These are phyloP conservation scores for Zonotrichia albicollis DNA, from an alignment of 2,797 vertebrate species.

Conservation along the genomic window DNA sequence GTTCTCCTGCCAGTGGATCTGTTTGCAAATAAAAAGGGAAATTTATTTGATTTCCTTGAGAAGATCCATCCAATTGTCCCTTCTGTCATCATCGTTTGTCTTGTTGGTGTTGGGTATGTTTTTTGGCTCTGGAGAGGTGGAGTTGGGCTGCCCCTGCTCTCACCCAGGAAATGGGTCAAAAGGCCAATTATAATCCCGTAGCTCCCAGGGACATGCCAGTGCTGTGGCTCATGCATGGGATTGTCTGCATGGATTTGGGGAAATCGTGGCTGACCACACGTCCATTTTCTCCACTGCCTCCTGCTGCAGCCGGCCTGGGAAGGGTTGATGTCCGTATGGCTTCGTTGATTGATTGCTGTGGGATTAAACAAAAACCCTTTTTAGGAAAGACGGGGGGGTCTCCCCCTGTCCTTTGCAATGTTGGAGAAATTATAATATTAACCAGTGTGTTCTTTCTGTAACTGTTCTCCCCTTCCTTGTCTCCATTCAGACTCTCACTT, in stretches of 20 bases:
- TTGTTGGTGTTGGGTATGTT: constrained; percentile 65
- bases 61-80: constrained; percentile 74
- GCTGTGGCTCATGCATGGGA: constrained; percentile 98
- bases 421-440: constrained; percentile 26
- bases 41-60: constrained; percentile 72
- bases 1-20: constrained; percentile 72
- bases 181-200: constrained; percentile 91
- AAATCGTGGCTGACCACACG: constrained; percentile 97
- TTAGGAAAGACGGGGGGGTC: constrained; percentile 80
- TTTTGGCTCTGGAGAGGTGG: constrained; percentile 82
- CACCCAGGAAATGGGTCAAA: constrained; percentile 75
- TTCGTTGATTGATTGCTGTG: constrained; percentile 97
- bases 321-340: constrained; percentile 97
- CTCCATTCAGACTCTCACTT: constrained; percentile 5
- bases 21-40: constrained; percentile 66
- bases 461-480: background rate
- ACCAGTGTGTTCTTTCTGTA: background rate
- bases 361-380: constrained; percentile 84
- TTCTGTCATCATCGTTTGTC: constrained; percentile 57
- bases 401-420: constrained; percentile 77
- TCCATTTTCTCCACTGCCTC: constrained; percentile 93
- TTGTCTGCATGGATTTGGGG: constrained; percentile 95
- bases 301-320: constrained; percentile 89
- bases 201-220: constrained; percentile 96
- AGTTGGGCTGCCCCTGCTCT: constrained; percentile 75